These are phyloP conservation scores for Gymnodraco acuticeps DNA, from an alignment of 2,797 vertebrate species.

Conservation along the genomic window DNA sequence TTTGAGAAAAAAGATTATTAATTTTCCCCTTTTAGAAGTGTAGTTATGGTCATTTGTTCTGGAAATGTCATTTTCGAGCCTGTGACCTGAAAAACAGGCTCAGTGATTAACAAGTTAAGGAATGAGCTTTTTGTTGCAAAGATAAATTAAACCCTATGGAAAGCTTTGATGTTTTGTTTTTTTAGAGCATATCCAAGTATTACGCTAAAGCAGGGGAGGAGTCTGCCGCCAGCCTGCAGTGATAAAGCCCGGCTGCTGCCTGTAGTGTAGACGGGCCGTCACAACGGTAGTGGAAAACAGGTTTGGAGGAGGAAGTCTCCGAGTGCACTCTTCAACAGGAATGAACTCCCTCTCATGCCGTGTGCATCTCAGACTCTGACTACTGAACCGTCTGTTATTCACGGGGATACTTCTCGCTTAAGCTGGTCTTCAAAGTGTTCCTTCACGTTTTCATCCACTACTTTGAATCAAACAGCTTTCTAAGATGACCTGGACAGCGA, in stretches of 20 bases:
- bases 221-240: conserved; percentile 39
- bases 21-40: too few species aligned
- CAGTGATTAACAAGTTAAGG: too few species aligned
- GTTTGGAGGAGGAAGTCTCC: conserved; percentile 60
- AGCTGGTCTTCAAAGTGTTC: neutral
- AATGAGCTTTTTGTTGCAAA: too few species aligned
- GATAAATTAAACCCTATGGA: too few species aligned
- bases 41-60: too few species aligned
- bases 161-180: too few species aligned
- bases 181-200: too few species aligned
- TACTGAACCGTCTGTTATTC: conserved; percentile 24
- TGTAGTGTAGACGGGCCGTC: too few species aligned
- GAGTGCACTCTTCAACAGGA: conserved; percentile 38
- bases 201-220: conserved; percentile 52
- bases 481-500: conserved; percentile 76
- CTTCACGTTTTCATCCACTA: neutral
- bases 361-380: conserved; percentile 50
- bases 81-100: too few species aligned
- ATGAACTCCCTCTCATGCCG: conserved; percentile 32
- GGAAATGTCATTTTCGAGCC: too few species aligned
- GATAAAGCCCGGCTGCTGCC: conserved; percentile 70
- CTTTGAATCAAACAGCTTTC: conserved; percentile 12
- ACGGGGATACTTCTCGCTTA: conserved; percentile 13
- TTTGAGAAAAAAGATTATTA: too few species aligned
- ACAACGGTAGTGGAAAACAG: conserved; percentile 71